Percentiles rank a stretch among this genome's conserved stretches.
phyloP scores from a whole-genome alignment of 2,797 vertebrate species.

The Eremophila alpestris region DNA sequence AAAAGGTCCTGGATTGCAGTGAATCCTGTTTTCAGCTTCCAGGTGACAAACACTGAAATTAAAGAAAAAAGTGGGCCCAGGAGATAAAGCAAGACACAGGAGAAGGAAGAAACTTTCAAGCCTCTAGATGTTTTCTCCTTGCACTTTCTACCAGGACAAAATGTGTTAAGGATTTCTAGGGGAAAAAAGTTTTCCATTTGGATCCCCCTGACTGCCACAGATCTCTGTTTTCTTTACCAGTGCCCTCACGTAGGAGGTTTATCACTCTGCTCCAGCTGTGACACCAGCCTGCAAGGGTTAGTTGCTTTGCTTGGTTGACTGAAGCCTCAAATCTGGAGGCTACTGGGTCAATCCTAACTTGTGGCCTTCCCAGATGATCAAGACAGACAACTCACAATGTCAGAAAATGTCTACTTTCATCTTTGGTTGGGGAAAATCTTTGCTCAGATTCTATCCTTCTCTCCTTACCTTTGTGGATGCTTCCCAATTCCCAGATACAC shows the following conservation, averaged over 20 bases:
- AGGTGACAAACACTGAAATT: neutral
- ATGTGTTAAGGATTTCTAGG: neutral
- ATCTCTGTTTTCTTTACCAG: neutral
- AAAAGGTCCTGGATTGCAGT: neutral
- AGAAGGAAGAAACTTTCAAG: neutral
- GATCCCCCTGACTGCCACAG: neutral
- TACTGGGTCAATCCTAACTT: slow-evolving; percentile 19
- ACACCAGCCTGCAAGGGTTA: slow-evolving; percentile 33
- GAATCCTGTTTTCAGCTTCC: neutral
- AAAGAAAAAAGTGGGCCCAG: neutral
- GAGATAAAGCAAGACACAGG: neutral
- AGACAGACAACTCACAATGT: neutral
- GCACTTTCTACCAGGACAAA: neutral
- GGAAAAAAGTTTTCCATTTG: neutral
- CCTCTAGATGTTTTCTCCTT: neutral
- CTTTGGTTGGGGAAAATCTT: neutral
- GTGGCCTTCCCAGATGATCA: slow-evolving; percentile 1
- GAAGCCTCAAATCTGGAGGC: slow-evolving; percentile 27
- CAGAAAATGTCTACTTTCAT: slow-evolving; percentile 7
- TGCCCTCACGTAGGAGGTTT: neutral
- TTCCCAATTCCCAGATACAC: neutral
- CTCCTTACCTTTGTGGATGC: neutral
- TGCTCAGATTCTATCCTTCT: neutral
- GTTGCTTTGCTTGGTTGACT: slow-evolving; percentile 54
- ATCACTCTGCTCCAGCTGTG: slow-evolving; percentile 33